Conservation (phyloP, 1,140 invertebrate genomes). For the Meteorus sp. region DNA sequence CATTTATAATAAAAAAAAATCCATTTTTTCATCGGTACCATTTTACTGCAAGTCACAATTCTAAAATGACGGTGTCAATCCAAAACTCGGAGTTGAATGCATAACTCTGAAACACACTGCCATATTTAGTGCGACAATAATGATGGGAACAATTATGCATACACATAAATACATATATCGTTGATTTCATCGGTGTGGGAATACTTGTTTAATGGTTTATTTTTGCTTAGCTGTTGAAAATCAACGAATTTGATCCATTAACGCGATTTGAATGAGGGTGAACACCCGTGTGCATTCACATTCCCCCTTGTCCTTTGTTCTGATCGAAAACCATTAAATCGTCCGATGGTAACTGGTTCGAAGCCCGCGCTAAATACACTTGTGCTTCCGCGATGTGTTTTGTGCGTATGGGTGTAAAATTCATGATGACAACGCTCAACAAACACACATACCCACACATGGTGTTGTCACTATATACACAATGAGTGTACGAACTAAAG, state of each 20-base stretch:
- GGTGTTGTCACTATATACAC: background rate
- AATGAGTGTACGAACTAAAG: background rate
- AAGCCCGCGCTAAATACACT: conserved; percentile 14
- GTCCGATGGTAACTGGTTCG: conserved; percentile 23
- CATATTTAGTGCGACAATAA: too few species aligned
- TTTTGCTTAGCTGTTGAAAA: conserved; percentile 9
- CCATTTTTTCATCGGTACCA: too few species aligned
- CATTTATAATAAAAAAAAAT: too few species aligned
- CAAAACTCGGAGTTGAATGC: too few species aligned
- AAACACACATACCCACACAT: background rate
- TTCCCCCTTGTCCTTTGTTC: conserved; percentile 11
- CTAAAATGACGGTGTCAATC: too few species aligned
- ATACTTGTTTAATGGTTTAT: too few species aligned
- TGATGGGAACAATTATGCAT: too few species aligned
- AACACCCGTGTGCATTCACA: background rate
- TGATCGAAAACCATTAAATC: conserved; percentile 26
- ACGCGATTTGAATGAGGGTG: conserved; percentile 23
- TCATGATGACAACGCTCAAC: background rate
- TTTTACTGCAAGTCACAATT: too few species aligned
- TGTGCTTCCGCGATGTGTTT: background rate
- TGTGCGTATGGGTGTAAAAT: conserved; percentile 1
- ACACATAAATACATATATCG: background rate
- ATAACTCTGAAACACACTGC: too few species aligned
- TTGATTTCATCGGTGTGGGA: background rate
- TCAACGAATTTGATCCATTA: conserved; percentile 23